Conservation (phyloP, 1,140 invertebrate genomes). For the Papilio dardanus region DNA sequence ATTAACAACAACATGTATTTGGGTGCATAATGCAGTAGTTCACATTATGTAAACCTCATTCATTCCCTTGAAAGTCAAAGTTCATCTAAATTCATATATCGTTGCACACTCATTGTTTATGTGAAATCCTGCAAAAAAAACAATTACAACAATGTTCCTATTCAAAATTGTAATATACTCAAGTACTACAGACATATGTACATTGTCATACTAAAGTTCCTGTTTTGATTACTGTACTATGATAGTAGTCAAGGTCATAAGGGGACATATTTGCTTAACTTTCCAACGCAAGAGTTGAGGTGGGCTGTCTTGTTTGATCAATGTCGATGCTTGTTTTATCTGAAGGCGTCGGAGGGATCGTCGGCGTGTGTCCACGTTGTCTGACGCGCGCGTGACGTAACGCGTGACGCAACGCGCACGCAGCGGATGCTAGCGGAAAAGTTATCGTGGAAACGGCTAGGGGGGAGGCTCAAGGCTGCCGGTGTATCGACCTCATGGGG, state of each 20-base stretch:
- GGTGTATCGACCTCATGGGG: constrained; percentile 26
- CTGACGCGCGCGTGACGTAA: constrained; percentile 16
- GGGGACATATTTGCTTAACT: background rate
- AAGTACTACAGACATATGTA: too few relatives aligned
- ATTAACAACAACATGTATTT: background rate
- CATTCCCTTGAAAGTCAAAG: too few relatives aligned
- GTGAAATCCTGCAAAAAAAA: too few relatives aligned
- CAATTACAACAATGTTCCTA: too few relatives aligned
- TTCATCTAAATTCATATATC: too few relatives aligned
- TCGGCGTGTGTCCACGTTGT: constrained; percentile 9
- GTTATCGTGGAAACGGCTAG: constrained; percentile 29
- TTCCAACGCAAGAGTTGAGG: background rate
- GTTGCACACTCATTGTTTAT: too few relatives aligned
- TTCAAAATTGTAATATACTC: too few relatives aligned
- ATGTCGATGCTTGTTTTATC: background rate
- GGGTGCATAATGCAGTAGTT: background rate
- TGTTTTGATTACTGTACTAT: too few relatives aligned
- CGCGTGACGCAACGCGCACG: constrained; percentile 19
- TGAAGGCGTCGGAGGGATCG: background rate
- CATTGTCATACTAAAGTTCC: too few relatives aligned
- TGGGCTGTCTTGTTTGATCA: background rate
- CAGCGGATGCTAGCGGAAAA: constrained; percentile 32
- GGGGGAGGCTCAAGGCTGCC: constrained; percentile 28
- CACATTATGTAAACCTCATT: background rate
- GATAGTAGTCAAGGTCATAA: background rate